Evolutionary conservation across 2,113 vertebrate genomes (phyloP), one percentile per base, ranked within the genome.

Genomic region (Paedocypris sp.): DNA sequence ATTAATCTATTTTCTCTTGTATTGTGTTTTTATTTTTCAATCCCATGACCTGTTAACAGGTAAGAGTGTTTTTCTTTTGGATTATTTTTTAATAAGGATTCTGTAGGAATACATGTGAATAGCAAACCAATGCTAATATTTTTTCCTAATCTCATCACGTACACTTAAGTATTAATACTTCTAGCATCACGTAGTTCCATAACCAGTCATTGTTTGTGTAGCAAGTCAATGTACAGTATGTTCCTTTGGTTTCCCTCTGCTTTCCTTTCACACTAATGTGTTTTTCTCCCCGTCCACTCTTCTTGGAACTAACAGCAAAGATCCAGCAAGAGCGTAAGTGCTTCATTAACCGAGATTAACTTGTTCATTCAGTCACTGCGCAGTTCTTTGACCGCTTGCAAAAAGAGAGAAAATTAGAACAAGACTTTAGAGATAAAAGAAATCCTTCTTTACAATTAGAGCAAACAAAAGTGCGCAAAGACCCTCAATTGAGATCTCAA

Each of bases 251-350:
- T 13, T 53, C 16, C 49, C 16, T 49, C 16, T 31, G 13, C 12
- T 6, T 28, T 16, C 23, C 16, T 12, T 39, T 25, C 38, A 62
- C n/a, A 23, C 49, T 19, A 28, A 51, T 60, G 25, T 68, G 42
- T 60, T 56, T 74, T 63, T 61, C 68, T 46, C 51, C 74, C 4
- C 33, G 64, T 57, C 66, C 72, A 25, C 54, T 26, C 9, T 29
- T 63, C 50, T 60, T 19, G 83, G 90, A 88, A 91, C 86, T 91
- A 88, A 92, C 91, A 98, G 94, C 91, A 85, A 93, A 78, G 83
- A 94, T 98, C 89, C 91, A 87, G 80, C 88, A 87, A 48, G 86
- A 92, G 78, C 53, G 94, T 98, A 92, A 98, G 94, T 98, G 22
- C 60, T 60, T 65, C 66, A 74, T 38, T 72, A 73, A 77, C 63